Evolutionary conservation across 2,888 invertebrate species (phyloP), one percentile per base, ranked within the genome.

Genomic region (Altica lythri): DNA sequence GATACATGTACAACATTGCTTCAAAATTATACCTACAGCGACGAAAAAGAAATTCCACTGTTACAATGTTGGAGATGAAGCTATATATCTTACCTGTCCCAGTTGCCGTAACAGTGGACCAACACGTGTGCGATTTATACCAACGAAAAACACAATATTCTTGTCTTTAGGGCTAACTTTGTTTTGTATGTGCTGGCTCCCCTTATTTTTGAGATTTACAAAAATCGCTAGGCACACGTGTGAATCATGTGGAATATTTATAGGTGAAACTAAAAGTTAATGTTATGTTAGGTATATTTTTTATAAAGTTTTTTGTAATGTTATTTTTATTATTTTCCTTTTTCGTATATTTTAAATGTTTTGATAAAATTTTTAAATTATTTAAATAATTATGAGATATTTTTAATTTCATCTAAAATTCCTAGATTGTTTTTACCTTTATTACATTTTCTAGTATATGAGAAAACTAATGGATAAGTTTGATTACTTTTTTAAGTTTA

Each of bases 1-100:
- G n/a, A n/a, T n/a, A n/a, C n/a, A n/a, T n/a, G n/a, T n/a, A n/a
- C n/a, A n/a, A n/a, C n/a, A n/a, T n/a, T n/a, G n/a, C n/a, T n/a
- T n/a, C 30, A 30, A 30, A 30, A 30, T 30, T 30, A 12, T 5
- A 30, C 12, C 12, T 13, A 10, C 3, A 30, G 12, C 13, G 6
- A 10, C 2, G 2, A 10, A 10, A 30, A 30, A 30, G 13, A 5
- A 30, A 5, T 30, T 10, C 30, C 2, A 8, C 12, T 4, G 16
- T 4, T 34, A 34, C 34, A 34, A 34, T 34, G 34, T 34, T 16
- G 34, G 16, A 34, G 8, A 14, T 2, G 34, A 34, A 34, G 14
- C 34, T 2, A 34, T 34, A 8, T 34, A 5, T 16, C 1, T 34
- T 9, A 34, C 34, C 2, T 34, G 34, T 10, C 34, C 34, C 6